These are phyloP conservation scores for Macropodus opercularis DNA, from an alignment of 2,797 vertebrate species.

Conservation along the genomic window DNA sequence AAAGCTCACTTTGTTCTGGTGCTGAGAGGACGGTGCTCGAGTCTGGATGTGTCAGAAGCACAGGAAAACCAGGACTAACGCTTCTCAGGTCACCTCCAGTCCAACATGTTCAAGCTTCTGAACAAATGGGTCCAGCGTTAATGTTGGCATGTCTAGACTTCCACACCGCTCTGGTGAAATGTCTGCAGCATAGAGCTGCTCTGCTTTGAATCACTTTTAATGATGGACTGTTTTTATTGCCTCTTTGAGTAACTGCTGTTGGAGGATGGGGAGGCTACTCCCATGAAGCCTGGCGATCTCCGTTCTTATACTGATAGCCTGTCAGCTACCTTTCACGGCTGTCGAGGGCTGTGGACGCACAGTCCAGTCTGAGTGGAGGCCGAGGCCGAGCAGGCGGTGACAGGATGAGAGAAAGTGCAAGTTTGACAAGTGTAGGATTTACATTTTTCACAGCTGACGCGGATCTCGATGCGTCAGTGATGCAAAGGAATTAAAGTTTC, in stretches of 20 bases:
- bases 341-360: constrained; percentile 22
- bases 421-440: constrained; percentile 52
- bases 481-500: constrained; percentile 37
- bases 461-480: constrained; percentile 46
- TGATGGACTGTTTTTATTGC: constrained; percentile 15
- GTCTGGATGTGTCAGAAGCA: not conserved
- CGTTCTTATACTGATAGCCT: constrained; percentile 31
- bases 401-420: constrained; percentile 30
- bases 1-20: constrained; percentile 40
- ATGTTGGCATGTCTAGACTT: not conserved
- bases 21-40: constrained; percentile 3
- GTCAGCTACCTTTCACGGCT: constrained; percentile 44
- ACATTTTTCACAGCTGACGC: constrained; percentile 47
- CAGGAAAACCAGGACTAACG: not conserved
- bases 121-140: not conserved
- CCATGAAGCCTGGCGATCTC: constrained; percentile 9
- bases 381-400: constrained; percentile 10
- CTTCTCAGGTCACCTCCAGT: not conserved
- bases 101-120: not conserved
- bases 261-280: constrained; percentile 7
- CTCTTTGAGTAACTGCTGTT: constrained; percentile 28
- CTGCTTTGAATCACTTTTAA: constrained; percentile 13
- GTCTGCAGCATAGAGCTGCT: not conserved
- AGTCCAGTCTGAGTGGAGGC: constrained; percentile 30
- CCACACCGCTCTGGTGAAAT: not conserved